Conservation (phyloP, 2,797 vertebrate species). For the Trachops cirrhosus region DNA sequence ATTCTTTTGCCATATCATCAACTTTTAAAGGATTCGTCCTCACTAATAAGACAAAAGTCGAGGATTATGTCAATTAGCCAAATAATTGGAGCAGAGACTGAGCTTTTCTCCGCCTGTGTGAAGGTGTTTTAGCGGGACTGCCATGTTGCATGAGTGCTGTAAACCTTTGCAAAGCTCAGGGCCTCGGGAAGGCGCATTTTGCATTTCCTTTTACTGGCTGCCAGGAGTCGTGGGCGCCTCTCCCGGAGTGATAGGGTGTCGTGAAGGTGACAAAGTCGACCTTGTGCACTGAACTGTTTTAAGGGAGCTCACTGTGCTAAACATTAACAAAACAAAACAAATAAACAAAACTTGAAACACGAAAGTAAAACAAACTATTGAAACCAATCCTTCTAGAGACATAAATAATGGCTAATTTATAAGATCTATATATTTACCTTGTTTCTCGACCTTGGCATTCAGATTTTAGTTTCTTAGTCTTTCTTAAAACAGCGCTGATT, state of each 20-base stretch:
- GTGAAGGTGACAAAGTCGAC: neutral
- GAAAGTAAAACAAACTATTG: neutral
- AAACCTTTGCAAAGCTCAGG: neutral
- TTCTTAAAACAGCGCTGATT: neutral
- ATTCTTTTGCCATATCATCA: constrained; percentile 55
- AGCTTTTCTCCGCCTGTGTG: neutral
- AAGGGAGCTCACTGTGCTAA: neutral
- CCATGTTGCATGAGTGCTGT: neutral
- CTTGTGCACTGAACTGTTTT: neutral
- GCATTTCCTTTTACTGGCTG: neutral
- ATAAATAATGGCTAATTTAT: neutral
- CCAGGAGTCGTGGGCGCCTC: neutral
- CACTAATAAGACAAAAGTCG: constrained; percentile 48
- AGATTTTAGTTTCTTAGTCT: neutral
- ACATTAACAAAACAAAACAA: neutral
- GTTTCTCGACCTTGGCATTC: neutral
- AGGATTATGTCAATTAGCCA: constrained; percentile 45
- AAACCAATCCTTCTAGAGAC: neutral
- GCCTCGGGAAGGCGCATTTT: neutral
- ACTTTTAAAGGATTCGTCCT: constrained; percentile 55
- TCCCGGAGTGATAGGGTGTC: neutral
- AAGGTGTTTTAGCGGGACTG: neutral
- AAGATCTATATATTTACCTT: neutral
- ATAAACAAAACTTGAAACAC: neutral
- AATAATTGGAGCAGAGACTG: constrained; percentile 37